Evolutionary conservation across 2,113 vertebrate species (phyloP).

Genomic region (Uropsilus gracilis): DNA sequence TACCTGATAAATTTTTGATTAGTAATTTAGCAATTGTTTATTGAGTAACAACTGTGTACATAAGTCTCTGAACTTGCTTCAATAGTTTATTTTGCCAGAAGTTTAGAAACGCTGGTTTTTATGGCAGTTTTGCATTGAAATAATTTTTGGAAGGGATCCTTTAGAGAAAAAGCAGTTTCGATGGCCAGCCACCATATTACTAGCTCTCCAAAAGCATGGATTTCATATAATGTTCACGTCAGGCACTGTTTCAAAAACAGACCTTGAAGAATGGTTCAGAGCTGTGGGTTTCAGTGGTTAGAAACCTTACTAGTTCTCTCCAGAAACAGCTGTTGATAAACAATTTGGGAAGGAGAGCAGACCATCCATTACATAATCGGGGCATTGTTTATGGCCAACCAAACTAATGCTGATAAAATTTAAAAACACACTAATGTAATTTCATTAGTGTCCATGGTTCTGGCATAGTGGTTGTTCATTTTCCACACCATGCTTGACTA

Average conservation of each 20-base stretch:
- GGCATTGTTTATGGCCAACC: background rate
- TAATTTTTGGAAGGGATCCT: background rate
- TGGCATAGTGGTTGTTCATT: background rate
- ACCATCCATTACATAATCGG: background rate
- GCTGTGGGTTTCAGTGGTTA: background rate
- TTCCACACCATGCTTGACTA: background rate
- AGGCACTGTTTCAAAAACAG: slow-evolving; percentile 3
- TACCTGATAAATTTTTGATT: slow-evolving; percentile 4
- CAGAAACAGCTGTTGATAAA: background rate
- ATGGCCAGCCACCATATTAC: background rate
- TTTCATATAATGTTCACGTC: background rate
- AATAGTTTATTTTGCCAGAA: background rate
- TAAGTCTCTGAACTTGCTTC: background rate
- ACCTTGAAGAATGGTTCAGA: background rate
- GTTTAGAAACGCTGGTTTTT: background rate
- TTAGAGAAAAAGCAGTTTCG: background rate
- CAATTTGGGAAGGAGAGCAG: background rate
- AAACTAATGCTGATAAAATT: background rate
- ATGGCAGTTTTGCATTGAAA: background rate
- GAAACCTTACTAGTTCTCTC: background rate
- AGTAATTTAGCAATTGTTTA: slow-evolving; percentile 30
- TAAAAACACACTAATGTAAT: background rate
- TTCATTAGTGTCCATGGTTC: background rate
- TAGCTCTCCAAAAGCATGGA: background rate
- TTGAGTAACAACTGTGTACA: background rate